Conservation (phyloP, 2,797 vertebrate genomes). For the Bucorvus abyssinicus region DNA sequence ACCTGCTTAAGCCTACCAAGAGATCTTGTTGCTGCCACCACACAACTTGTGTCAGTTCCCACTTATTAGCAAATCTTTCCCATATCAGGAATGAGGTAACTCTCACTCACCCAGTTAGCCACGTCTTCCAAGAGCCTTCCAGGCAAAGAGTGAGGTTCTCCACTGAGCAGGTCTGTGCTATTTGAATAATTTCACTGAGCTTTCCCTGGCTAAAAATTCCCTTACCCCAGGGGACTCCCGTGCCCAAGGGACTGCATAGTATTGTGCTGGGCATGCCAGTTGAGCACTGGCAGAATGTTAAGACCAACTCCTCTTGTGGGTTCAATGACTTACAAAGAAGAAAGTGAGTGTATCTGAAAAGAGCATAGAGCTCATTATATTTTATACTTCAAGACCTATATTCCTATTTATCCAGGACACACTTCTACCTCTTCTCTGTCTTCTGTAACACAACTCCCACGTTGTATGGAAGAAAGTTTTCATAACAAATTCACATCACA, state of each 20-base stretch:
- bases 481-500: no score
- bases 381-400: neutral
- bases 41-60: neutral
- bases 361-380: neutral
- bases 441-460: neutral
- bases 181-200: conserved; percentile 44
- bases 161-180: neutral
- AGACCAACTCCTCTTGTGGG: neutral
- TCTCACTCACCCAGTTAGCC: conserved; percentile 26
- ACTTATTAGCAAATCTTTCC: conserved; percentile 22
- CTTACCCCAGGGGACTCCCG: neutral
- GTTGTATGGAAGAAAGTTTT: no score
- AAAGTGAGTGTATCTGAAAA: neutral
- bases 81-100: conserved; percentile 28
- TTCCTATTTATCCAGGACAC: neutral
- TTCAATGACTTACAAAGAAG: neutral
- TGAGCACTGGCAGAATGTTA: neutral
- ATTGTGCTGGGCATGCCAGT: neutral
- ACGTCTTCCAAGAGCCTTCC: conserved; percentile 21
- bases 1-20: neutral
- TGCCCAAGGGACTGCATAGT: rapidly evolving
- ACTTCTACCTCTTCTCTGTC: neutral
- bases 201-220: conserved; percentile 32
- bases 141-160: neutral
- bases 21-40: neutral